Conservation (phyloP, 2,113 vertebrate genomes). For the Cnemophilus loriae region DNA sequence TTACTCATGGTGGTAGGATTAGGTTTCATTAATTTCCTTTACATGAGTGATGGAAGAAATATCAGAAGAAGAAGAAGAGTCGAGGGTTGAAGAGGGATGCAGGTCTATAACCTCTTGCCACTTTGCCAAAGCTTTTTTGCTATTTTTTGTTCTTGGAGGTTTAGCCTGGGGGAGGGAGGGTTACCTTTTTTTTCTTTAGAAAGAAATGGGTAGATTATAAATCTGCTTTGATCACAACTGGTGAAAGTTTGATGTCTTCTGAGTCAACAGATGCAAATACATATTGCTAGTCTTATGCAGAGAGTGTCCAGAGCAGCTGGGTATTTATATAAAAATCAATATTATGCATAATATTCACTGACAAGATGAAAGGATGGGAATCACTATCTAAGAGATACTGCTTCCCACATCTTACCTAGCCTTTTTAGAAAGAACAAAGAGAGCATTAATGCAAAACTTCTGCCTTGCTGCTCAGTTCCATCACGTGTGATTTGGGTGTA, state of each 20-base stretch:
- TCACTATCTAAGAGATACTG: not conserved
- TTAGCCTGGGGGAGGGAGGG: not conserved
- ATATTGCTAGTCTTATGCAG: not conserved
- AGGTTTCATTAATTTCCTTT: not conserved
- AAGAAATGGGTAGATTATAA: not conserved
- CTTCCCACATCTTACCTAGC: not conserved
- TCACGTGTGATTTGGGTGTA: accelerated
- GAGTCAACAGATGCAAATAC: not conserved
- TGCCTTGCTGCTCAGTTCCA: not conserved
- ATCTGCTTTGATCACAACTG: not conserved
- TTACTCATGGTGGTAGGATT: not conserved
- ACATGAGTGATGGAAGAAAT: not conserved
- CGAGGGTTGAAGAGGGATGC: not conserved
- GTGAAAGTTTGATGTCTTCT: not conserved
- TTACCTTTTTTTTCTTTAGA: not conserved
- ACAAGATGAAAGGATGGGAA: not conserved
- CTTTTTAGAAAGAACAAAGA: not conserved
- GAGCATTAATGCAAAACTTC: not conserved
- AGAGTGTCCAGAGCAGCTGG: not conserved
- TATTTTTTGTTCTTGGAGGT: not conserved
- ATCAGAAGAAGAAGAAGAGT: not conserved
- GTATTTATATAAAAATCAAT: not conserved
- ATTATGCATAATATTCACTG: not conserved
- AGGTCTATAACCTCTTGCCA: not conserved
- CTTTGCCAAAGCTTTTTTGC: not conserved